phyloP scores from a whole-genome alignment of 2,797 vertebrate species.

The Jordanella pulchra region DNA sequence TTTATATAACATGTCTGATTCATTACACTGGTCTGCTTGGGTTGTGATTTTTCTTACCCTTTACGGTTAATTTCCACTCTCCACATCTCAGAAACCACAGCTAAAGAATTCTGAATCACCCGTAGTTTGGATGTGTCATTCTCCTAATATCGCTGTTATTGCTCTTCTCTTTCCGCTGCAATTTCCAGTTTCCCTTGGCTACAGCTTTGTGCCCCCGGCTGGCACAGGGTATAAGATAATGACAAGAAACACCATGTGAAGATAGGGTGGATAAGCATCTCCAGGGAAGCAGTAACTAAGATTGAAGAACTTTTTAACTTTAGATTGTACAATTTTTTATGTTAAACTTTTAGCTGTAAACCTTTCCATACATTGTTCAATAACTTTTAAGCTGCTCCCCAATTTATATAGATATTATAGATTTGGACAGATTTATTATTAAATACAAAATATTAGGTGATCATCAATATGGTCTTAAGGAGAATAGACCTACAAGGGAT shows the following conservation, averaged over 20 bases:
- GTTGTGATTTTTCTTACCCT: neutral
- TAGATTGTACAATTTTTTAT: neutral
- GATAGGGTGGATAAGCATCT: constrained; percentile 1
- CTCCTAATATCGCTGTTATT: constrained; percentile 24
- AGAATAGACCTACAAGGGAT: too few species aligned
- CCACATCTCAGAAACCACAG: constrained; percentile 5
- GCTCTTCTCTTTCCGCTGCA: constrained; percentile 5
- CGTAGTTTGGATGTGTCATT: constrained; percentile 15
- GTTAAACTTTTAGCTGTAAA: neutral
- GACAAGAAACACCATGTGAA: constrained; percentile 16
- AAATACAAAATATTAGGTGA: too few species aligned
- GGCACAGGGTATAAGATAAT: constrained; percentile 11
- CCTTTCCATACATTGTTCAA: neutral
- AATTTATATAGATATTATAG: too few species aligned
- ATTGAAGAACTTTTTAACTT: constrained; percentile 26
- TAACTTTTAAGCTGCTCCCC: too few species aligned
- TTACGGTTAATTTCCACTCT: neutral
- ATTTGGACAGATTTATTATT: too few species aligned
- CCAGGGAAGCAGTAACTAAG: constrained; percentile 3
- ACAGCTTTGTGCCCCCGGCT: constrained; percentile 28
- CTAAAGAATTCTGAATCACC: constrained; percentile 12
- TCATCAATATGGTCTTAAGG: too few species aligned
- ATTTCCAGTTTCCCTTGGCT: constrained; percentile 42
- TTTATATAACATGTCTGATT: neutral
- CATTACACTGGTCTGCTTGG: neutral